These are phyloP conservation scores for Yasuhikotakia modesta DNA, from an alignment of 2,797 vertebrate species.

Conservation along the genomic window DNA sequence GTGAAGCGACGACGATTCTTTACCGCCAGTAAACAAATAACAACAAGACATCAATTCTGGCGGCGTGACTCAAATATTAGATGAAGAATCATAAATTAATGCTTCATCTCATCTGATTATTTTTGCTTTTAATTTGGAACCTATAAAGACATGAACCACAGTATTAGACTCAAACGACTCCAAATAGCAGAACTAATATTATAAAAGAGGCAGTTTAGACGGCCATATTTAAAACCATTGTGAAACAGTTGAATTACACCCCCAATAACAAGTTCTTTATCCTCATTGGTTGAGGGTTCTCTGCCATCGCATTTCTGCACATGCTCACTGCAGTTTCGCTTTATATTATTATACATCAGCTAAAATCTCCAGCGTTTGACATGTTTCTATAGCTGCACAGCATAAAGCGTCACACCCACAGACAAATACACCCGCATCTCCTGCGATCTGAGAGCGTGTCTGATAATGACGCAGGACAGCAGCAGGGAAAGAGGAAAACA, in stretches of 20 bases:
- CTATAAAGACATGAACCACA: neutral
- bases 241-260: no score
- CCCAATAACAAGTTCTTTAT: no score
- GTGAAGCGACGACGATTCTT: neutral
- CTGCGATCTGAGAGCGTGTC: neutral
- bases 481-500: conserved; percentile 2
- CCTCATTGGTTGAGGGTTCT: no score
- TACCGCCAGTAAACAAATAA: no score
- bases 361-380: neutral
- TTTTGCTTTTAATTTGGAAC: neutral
- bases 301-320: no score
- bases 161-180: neutral
- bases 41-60: no score
- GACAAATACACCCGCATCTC: neutral
- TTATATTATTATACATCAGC: no score
- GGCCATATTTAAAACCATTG: no score
- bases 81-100: neutral
- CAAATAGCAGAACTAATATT: no score
- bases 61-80: no score
- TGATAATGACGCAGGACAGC: conserved; percentile 18
- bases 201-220: no score
- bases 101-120: neutral
- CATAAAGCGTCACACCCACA: neutral
- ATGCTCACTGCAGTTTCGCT: no score
- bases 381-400: neutral